Percentiles rank a stretch among this genome's conserved stretches.
Evolutionary conservation across 2,113 vertebrate species (phyloP).

Genomic region (Microcebus murinus): DNA sequence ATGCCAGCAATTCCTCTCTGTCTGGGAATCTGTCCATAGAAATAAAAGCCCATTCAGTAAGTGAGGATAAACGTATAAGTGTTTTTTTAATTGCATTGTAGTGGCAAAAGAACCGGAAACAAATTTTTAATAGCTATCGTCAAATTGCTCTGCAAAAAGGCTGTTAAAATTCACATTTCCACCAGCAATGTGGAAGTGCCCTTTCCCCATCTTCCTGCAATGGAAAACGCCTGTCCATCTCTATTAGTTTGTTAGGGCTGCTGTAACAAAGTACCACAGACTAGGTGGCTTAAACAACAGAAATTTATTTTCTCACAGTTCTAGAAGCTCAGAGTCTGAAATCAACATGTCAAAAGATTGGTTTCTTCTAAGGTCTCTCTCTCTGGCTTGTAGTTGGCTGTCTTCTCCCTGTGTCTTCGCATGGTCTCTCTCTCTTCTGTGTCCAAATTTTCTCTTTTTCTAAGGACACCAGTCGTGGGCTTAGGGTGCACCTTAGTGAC

Average conservation of each 20-base stretch:
- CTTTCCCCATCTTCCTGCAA: background rate
- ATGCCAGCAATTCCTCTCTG: slow-evolving; percentile 8
- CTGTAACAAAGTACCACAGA: background rate
- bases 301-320: background rate
- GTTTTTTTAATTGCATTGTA: background rate
- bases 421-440: background rate
- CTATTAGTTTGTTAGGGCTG: background rate
- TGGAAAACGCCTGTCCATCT: background rate
- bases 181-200: background rate
- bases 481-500: background rate
- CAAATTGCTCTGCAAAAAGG: background rate
- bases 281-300: background rate
- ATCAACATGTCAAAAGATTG: background rate
- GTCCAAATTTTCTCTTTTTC: background rate
- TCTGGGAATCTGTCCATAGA: slow-evolving; percentile 1
- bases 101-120: background rate
- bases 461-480: background rate
- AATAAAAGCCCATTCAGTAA: background rate
- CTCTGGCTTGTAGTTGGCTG: background rate
- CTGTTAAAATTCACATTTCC: background rate
- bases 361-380: background rate
- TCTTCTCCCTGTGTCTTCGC: background rate
- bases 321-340: background rate
- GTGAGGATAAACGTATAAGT: background rate
- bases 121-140: background rate